These are phyloP conservation scores for Drosophila triauraria DNA, from an alignment of 1,140 invertebrate genomes.

Conservation along the genomic window DNA sequence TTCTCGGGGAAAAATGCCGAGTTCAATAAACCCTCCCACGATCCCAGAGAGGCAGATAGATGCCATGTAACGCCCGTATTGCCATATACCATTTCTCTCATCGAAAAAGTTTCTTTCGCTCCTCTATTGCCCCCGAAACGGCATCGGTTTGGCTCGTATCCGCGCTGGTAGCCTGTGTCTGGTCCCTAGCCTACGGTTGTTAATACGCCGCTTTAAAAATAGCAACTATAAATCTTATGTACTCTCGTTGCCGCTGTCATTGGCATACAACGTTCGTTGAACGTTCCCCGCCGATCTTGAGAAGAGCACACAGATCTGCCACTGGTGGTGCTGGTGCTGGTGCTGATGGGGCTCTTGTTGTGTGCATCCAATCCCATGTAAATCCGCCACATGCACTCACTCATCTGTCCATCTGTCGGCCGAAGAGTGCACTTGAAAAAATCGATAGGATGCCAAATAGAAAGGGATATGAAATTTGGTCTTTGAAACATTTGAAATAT, in stretches of 20 bases:
- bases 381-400: conserved; percentile 69
- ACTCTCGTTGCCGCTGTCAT: conserved; percentile 54
- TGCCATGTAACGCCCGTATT: conserved; percentile 22
- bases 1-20: background rate
- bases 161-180: conserved; percentile 24
- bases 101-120: background rate
- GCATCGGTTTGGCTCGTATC: conserved; percentile 10
- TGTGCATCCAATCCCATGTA: conserved; percentile 45
- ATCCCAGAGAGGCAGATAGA: background rate
- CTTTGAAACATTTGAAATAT: background rate
- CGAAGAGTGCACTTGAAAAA: conserved; percentile 22
- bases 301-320: conserved; percentile 25
- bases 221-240: conserved; percentile 79
- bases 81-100: background rate
- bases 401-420: conserved; percentile 53
- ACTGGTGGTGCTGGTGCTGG: conserved; percentile 12
- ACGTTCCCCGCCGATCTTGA: conserved; percentile 28
- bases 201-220: conserved; percentile 79
- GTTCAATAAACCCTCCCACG: conserved; percentile 37
- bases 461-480: background rate
- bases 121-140: background rate
- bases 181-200: conserved; percentile 70
- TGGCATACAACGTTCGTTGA: conserved; percentile 53
- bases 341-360: conserved; percentile 18
- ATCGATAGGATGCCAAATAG: background rate